Conservation (phyloP, 2,888 invertebrate genomes). For the Hypomecis atomaria region DNA sequence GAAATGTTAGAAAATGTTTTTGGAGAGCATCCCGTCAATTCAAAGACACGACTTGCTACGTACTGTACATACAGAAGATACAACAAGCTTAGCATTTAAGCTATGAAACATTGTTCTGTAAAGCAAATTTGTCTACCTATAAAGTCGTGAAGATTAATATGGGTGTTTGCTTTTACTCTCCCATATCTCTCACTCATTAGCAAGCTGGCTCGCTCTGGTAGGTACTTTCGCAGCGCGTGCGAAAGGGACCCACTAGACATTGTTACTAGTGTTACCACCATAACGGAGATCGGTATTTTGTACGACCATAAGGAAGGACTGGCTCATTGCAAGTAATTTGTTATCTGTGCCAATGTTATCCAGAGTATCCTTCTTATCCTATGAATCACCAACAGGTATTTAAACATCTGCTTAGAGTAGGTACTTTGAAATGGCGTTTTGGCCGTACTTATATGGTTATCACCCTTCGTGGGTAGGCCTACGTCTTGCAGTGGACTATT, state of each 20-base stretch:
- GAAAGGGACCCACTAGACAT: constrained; percentile 50
- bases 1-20: too few relatives aligned
- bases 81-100: too few relatives aligned
- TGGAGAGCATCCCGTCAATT: too few relatives aligned
- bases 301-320: constrained; percentile 36
- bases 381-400: not conserved
- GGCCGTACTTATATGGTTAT: too few relatives aligned
- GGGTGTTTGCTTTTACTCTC: constrained; percentile 15
- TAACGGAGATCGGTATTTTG: constrained; percentile 62
- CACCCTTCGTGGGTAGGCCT: too few relatives aligned
- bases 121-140: too few relatives aligned
- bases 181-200: constrained; percentile 71
- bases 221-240: constrained; percentile 52
- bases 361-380: not conserved
- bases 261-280: constrained; percentile 31
- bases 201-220: constrained; percentile 56
- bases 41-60: too few relatives aligned
- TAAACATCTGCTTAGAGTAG: too few relatives aligned
- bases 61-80: too few relatives aligned
- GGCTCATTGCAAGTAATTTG: constrained; percentile 5
- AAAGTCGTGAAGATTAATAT: not conserved
- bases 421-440: too few relatives aligned
- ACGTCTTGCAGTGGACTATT: too few relatives aligned
- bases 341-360: not conserved
- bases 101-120: too few relatives aligned